These are phyloP conservation scores for Bombus haemorrhoidalis DNA, from an alignment of 1,140 invertebrate genomes.

Conservation along the genomic window DNA sequence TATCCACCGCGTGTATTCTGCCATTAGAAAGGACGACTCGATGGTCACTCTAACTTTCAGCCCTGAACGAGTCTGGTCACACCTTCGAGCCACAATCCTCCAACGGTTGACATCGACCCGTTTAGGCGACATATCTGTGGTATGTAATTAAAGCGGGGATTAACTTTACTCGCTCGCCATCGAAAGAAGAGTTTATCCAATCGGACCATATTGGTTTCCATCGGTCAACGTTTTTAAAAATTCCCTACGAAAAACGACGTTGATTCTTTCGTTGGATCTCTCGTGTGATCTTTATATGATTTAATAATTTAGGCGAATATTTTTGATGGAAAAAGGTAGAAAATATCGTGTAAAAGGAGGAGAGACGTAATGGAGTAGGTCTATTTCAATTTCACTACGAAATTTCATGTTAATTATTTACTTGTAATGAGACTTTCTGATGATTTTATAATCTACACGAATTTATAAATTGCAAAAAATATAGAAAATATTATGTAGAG, in stretches of 20 bases:
- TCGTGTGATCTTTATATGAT: not conserved
- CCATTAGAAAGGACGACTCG: conserved; percentile 29
- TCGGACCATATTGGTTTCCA: conserved; percentile 36
- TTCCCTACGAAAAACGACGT: not conserved
- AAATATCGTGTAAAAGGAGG: not conserved
- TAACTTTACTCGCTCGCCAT: conserved; percentile 48
- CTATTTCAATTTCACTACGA: not conserved
- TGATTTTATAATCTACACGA: not conserved
- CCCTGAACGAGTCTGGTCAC: not conserved
- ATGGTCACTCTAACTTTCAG: conserved; percentile 27
- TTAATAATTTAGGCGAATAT: not conserved
- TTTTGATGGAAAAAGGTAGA: not conserved
- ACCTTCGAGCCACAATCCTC: conserved; percentile 21
- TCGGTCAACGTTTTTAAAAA: not conserved
- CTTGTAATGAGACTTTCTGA: not conserved
- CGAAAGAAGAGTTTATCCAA: conserved; percentile 35
- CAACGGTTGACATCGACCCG: not conserved
- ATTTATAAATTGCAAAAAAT: not conserved
- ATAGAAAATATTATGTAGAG: not conserved
- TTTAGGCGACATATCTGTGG: conserved; percentile 19
- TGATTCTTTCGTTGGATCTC: not conserved
- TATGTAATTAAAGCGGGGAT: conserved; percentile 60
- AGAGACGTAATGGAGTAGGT: not conserved
- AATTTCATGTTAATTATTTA: not conserved
- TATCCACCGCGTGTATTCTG: conserved; percentile 11